Percentiles rank a stretch among this genome's conserved stretches.
These are phyloP conservation scores for Lathronympha strigana DNA, from an alignment of 2,888 invertebrate genomes.

Conservation along the genomic window DNA sequence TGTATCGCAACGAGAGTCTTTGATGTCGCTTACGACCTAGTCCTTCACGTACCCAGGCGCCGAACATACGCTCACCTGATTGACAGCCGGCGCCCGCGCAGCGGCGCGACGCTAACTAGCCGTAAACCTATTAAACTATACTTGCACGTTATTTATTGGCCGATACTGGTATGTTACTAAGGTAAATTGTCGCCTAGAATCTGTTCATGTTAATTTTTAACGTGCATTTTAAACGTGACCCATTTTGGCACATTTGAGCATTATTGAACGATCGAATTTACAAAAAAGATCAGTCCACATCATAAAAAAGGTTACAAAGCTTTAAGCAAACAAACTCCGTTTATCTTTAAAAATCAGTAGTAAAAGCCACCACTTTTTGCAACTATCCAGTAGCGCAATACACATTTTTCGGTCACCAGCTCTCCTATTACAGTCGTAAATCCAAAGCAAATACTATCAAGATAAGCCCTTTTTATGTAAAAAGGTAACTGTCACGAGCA, in stretches of 20 bases:
- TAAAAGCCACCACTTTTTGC: constrained; percentile 19
- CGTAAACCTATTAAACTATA: constrained; percentile 21
- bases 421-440: not conserved
- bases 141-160: constrained; percentile 17
- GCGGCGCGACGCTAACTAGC: constrained; percentile 29
- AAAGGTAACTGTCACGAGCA: constrained; percentile 19
- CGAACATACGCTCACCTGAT: constrained; percentile 46
- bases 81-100: constrained; percentile 52
- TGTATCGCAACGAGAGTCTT: too few species aligned
- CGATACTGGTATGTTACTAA: not conserved
- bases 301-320: not conserved
- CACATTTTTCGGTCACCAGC: constrained; percentile 3
- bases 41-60: not conserved
- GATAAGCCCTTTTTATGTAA: constrained; percentile 9
- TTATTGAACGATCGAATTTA: not conserved
- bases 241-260: not conserved
- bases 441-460: not conserved
- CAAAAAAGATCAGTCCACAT: not conserved
- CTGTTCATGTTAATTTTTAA: not conserved
- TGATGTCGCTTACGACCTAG: constrained; percentile 22
- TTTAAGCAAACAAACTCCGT: not conserved
- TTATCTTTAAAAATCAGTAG: not conserved
- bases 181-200: constrained; percentile 3
- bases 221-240: not conserved
- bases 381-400: constrained; percentile 17